phyloP scores from a whole-genome alignment of 2,888 invertebrate genomes.

The Melieria crassipennis region DNA sequence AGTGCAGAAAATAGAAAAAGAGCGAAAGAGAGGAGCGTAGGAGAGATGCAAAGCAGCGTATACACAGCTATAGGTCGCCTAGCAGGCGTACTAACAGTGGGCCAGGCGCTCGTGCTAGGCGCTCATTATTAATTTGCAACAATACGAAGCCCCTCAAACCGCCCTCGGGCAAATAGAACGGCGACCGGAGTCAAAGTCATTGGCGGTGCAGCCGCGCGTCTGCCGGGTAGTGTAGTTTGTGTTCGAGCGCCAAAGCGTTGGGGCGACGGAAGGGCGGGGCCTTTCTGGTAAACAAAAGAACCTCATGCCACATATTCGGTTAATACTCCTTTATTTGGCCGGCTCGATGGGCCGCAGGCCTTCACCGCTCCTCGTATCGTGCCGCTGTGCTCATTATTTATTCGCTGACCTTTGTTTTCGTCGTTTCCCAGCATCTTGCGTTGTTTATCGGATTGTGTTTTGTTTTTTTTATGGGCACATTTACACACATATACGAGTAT shows the following conservation, averaged over 20 bases:
- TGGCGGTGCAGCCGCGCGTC: no score
- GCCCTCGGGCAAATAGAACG: no score
- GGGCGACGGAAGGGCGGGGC: no score
- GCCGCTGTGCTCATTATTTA: conserved; percentile 12
- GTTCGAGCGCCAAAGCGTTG: no score
- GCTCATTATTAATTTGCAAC: conserved; percentile 1
- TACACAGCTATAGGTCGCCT: no score
- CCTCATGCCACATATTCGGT: no score
- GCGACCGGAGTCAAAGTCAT: no score
- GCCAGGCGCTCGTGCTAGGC: neutral
- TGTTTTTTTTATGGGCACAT: neutral
- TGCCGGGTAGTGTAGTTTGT: no score
- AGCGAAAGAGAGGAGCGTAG: neutral
- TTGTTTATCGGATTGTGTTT: conserved; percentile 13
- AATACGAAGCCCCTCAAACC: neutral
- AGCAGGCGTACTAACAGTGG: neutral
- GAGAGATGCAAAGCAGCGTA: neutral
- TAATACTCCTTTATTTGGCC: no score
- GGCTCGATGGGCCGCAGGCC: neutral
- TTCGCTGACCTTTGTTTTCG: conserved; percentile 26
- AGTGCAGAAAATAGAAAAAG: neutral
- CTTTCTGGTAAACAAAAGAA: no score
- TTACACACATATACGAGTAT: no score
- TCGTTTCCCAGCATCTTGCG: conserved; percentile 6
- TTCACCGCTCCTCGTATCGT: neutral